Evolutionary conservation across 2,888 invertebrate genomes (phyloP), one percentile per base, ranked within the genome.

Genomic region (Pristionchus mayeri): DNA sequence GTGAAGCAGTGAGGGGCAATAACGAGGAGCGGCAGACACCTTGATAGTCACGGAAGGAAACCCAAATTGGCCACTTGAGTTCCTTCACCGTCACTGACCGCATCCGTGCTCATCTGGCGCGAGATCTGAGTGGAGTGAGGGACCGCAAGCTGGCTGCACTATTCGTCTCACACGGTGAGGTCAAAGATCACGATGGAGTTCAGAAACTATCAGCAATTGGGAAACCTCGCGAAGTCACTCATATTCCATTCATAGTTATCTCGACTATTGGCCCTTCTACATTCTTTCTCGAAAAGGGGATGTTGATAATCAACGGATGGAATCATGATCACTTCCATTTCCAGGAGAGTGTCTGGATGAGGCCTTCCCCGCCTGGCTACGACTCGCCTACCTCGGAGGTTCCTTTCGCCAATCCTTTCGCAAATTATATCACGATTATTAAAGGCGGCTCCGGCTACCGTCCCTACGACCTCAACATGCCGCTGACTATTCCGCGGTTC

Each of bases 381-480:
- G 84, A 21, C 75, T 84, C 34, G 84, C 84, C 34, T 84, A 84
- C 21, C 75, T 75, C 27, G 84, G 84, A 52, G 84, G 84, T 40
- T 4, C n/a, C 9, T 4, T 13, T 16, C 21, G 4, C 21, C 9
- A 16, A 16, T 71, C 7, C 40, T 44, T 24, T 71, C 24, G 24
- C 40, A 44, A 71, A 44, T 37, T 21, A 63, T n/a, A n/a, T 37
- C 16, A 0, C n/a, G 24, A 16, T 44, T 7, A 71, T 71, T 44
- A 0, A 2, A 71, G 71, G 71, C 37, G 84, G 84, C 3, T 37
- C 27, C n/a, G 54, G 9, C 52, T 84, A 84, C 54, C 50, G 75
- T 11, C 54, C 75, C 27, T 84, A 57, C 75, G 84, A 84, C 30
- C 84, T 84, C 84, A 84, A 84, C 54, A 84, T 84, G 84, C 84